Evolutionary conservation across 2,113 vertebrate genomes (phyloP).

Genomic region (Silurus meridionalis): DNA sequence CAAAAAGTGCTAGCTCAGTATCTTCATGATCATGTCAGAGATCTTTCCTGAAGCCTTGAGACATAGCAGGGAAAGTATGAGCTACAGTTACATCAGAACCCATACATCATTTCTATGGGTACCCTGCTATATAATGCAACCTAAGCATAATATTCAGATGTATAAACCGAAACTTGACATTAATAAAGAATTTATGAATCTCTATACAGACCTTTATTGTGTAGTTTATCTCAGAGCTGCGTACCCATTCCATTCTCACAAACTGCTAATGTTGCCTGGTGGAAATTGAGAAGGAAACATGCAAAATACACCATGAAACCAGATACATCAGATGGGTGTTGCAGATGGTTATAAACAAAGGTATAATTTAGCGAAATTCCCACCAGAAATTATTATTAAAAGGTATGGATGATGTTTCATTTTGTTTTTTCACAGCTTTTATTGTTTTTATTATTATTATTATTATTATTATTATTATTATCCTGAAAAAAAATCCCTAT

Average conservation of each 20-base stretch:
- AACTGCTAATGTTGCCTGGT: background rate
- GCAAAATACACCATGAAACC: background rate
- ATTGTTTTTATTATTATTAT: background rate
- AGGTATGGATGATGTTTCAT: background rate
- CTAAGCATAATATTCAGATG: background rate
- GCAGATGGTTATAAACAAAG: background rate
- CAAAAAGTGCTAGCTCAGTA: background rate
- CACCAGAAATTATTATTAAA: background rate
- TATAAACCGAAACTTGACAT: background rate
- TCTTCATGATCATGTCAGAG: background rate
- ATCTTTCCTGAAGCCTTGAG: background rate
- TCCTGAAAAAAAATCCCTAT: too few relatives aligned
- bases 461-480: background rate
- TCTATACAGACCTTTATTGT: background rate
- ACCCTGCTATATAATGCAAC: background rate
- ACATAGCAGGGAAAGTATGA: background rate
- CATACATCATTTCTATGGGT: background rate
- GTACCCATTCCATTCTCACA: background rate
- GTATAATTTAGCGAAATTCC: background rate
- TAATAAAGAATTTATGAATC: slow-evolving; percentile 12
- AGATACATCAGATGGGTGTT: background rate
- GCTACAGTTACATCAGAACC: background rate
- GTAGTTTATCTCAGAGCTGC: background rate
- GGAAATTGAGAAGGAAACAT: background rate
- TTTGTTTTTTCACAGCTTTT: background rate